phyloP scores from a whole-genome alignment of 2,888 invertebrate species.

The Lasioglossum pauxillum region DNA sequence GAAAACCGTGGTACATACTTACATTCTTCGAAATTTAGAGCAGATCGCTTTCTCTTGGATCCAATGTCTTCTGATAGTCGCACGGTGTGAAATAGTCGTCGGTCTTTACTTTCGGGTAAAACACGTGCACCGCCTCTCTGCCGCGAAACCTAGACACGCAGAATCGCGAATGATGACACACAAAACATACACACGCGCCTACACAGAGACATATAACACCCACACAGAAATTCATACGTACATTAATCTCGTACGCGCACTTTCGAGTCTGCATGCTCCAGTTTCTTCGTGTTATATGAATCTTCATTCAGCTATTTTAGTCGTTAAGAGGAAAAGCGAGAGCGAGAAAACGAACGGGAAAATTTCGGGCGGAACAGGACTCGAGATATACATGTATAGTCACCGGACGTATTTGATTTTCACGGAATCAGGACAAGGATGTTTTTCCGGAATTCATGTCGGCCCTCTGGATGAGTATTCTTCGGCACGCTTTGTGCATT shows the following conservation, averaged over 20 bases:
- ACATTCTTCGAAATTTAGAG: conserved; percentile 4
- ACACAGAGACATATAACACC: not conserved
- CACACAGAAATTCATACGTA: conserved; percentile 1
- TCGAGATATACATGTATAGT: not conserved
- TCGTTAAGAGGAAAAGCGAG: conserved; percentile 49
- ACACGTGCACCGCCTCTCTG: not conserved
- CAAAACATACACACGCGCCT: not conserved
- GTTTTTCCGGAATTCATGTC: conserved; percentile 16
- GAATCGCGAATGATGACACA: conserved; percentile 9
- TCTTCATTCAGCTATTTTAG: conserved; percentile 66
- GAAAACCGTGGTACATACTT: not conserved
- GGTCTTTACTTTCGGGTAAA: not conserved
- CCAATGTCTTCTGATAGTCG: not conserved
- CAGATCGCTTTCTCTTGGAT: conserved; percentile 17
- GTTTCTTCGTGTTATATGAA: conserved; percentile 70
- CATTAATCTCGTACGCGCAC: conserved; percentile 53
- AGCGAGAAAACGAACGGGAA: conserved; percentile 10
- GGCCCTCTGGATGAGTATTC: conserved; percentile 28
- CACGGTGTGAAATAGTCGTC: not conserved
- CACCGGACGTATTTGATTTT: conserved; percentile 30
- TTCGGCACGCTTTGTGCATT: not conserved
- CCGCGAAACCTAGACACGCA: not conserved
- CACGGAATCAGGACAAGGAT: conserved; percentile 31
- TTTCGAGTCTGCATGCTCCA: conserved; percentile 72
- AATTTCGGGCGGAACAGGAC: not conserved